A percentile compares a stretch with the other conserved stretches of the same genome.
Evolutionary conservation across 2,113 vertebrate species (phyloP).

Genomic region (Antigone vipio): DNA sequence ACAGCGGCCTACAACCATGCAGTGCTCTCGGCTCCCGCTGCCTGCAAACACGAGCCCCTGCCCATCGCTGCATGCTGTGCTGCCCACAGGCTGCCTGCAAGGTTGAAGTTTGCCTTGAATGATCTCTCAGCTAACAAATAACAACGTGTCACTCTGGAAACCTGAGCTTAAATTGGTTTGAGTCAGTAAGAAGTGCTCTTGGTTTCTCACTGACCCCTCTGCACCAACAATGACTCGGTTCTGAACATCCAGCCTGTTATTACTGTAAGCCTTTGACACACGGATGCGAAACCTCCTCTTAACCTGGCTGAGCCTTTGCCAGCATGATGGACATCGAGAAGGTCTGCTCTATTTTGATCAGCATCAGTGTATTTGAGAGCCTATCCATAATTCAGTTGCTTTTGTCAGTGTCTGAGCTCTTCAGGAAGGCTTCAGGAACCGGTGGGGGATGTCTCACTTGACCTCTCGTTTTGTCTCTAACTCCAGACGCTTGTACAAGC

Average conservation of each 20-base stretch:
- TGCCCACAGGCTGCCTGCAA: background rate
- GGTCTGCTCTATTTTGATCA: background rate
- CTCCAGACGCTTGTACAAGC: background rate
- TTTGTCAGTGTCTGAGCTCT: background rate
- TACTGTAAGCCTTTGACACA: background rate
- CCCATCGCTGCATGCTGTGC: background rate
- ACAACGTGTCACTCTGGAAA: background rate
- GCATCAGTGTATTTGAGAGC: background rate
- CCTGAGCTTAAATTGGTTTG: background rate
- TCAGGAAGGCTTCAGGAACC: background rate
- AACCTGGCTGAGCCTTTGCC: background rate
- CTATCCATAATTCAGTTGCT: accelerated
- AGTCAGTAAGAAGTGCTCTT: background rate
- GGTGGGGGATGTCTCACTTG: background rate
- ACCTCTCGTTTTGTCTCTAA: background rate
- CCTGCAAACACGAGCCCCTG: accelerated
- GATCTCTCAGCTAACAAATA: conserved; percentile 22
- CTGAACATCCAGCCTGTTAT: background rate
- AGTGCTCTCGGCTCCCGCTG: background rate
- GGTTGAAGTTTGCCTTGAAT: background rate
- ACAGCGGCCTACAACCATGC: background rate
- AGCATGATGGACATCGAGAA: background rate
- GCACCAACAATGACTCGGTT: background rate
- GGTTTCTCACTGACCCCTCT: background rate
- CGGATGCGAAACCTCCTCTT: background rate